phyloP scores from a whole-genome alignment of 2,888 invertebrate genomes.

The Zygogramma bicolorata region DNA sequence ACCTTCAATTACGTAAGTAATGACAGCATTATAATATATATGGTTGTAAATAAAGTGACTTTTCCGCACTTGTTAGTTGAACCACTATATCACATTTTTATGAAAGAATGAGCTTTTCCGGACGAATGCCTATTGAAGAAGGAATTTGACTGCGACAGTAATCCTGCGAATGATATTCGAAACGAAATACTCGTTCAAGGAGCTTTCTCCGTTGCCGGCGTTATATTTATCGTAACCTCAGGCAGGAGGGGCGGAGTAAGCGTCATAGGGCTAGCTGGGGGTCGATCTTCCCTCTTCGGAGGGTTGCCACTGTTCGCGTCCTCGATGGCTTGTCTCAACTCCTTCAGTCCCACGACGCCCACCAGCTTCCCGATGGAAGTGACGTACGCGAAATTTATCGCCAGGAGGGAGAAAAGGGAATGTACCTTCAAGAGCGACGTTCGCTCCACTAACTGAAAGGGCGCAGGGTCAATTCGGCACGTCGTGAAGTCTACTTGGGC shows the following conservation, averaged over 20 bases:
- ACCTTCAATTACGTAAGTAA: too few relatives aligned
- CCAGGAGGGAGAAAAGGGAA: conserved; percentile 91
- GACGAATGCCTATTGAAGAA: too few relatives aligned
- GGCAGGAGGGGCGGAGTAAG: conserved; percentile 12
- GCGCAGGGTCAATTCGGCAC: conserved; percentile 93
- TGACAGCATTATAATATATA: too few relatives aligned
- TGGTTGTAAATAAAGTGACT: too few relatives aligned
- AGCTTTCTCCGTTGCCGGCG: not conserved
- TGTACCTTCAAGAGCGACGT: conserved; percentile 87
- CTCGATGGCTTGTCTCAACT: conserved; percentile 90
- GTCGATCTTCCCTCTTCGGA: conserved; percentile 56
- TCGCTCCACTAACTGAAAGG: conserved; percentile 93
- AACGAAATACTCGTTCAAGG: not conserved
- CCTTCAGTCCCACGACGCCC: conserved; percentile 95
- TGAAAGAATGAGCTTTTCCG: too few relatives aligned
- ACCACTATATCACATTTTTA: too few relatives aligned
- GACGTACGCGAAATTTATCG: conserved; percentile 95
- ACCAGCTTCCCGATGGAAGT: conserved; percentile 93
- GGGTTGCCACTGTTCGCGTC: conserved; percentile 86
- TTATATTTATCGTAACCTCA: not conserved
- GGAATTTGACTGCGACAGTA: too few relatives aligned
- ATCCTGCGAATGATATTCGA: too few relatives aligned
- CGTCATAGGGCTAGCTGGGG: conserved; percentile 3
- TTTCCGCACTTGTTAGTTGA: too few relatives aligned
- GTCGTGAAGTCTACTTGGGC: conserved; percentile 79